phyloP scores from a whole-genome alignment of 2,888 invertebrate genomes.

The Coremacera marginata region DNA sequence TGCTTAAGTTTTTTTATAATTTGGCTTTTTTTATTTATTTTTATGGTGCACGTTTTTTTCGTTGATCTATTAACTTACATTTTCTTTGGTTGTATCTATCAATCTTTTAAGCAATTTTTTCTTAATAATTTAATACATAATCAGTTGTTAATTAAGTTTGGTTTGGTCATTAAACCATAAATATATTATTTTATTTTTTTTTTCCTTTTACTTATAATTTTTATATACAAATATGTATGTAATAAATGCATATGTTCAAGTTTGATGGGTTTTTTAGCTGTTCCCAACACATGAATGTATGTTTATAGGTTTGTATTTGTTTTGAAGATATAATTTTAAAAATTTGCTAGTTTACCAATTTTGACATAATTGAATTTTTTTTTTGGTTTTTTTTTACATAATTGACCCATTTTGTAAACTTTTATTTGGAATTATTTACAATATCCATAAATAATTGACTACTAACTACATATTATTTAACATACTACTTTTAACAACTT shows the following conservation, averaged over 20 bases:
- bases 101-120: not conserved
- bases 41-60: not conserved
- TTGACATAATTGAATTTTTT: not conserved
- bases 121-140: no score
- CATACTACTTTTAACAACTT: not conserved
- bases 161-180: not conserved
- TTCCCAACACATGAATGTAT: slow-evolving; percentile 3
- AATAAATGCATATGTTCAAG: slow-evolving; percentile 34
- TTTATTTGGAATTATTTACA: slow-evolving; percentile 24
- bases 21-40: no score
- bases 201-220: not conserved
- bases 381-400: slow-evolving; percentile 9
- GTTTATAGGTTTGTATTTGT: not conserved
- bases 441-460: slow-evolving; percentile 47
- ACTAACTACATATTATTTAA: slow-evolving; percentile 39
- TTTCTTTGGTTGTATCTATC: not conserved
- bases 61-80: not conserved
- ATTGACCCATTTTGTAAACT: slow-evolving; percentile 16
- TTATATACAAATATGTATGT: slow-evolving; percentile 6
- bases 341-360: not conserved
- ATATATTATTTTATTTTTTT: not conserved
- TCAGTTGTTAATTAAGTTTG: not conserved
- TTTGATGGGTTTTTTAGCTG: not conserved
- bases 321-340: no score
- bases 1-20: no score